phyloP scores from a whole-genome alignment of 2,797 vertebrate species.

The Coranthus polyacanthus region DNA sequence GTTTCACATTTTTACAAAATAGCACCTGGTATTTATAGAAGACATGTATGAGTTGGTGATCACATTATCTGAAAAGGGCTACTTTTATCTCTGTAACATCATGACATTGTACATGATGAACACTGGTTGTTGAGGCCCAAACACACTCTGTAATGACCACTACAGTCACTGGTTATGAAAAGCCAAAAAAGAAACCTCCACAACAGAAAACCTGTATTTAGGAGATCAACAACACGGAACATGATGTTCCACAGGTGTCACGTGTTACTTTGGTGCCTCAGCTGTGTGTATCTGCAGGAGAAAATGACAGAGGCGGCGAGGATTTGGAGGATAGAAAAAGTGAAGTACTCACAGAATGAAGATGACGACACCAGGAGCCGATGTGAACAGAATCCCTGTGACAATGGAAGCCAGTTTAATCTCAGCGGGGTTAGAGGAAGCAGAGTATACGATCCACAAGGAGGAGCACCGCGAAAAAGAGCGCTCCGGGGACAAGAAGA shows the following conservation, averaged over 20 bases:
- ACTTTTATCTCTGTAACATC: too few species aligned
- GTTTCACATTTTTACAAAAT: too few species aligned
- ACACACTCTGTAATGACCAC: too few species aligned
- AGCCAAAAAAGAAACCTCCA: neutral
- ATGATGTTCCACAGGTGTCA: neutral
- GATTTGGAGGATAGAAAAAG: too few species aligned
- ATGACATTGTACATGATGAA: too few species aligned
- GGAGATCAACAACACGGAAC: too few species aligned
- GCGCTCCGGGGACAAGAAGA: conserved; percentile 16
- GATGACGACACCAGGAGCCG: conserved; percentile 74
- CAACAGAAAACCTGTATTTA: neutral
- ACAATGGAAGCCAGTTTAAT: conserved; percentile 65
- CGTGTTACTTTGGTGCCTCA: neutral
- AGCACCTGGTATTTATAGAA: too few species aligned
- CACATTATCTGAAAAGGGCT: too few species aligned
- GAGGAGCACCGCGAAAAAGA: conserved; percentile 14
- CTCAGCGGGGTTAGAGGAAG: conserved; percentile 36
- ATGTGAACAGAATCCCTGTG: conserved; percentile 67
- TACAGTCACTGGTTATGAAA: neutral
- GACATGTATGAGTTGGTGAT: too few species aligned
- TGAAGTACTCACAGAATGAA: conserved; percentile 82
- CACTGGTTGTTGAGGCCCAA: too few species aligned
- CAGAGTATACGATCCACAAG: conserved; percentile 63
- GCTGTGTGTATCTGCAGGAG: neutral
- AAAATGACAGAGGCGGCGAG: neutral